Evolutionary conservation across 2,113 vertebrate genomes (phyloP).

Genomic region (Corythoichthys haematopterus): DNA sequence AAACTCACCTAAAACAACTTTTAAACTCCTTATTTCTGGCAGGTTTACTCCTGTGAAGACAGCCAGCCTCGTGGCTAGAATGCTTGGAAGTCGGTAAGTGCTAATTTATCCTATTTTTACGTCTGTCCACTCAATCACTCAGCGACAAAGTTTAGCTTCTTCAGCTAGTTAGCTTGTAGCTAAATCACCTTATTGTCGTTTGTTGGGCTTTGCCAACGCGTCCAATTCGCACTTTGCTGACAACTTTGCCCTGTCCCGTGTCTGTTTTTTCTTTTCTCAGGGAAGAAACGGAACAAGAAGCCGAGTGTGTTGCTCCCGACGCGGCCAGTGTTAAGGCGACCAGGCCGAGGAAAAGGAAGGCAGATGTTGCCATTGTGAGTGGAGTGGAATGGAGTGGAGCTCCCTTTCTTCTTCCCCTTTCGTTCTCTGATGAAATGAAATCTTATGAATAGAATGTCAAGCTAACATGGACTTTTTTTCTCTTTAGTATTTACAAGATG

Average conservation of each 20-base stretch:
- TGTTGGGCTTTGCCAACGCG: neutral
- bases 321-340: conserved; percentile 43
- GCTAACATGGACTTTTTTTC: neutral
- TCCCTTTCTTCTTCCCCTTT: neutral
- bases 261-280: conserved; percentile 29
- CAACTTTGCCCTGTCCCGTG: neutral
- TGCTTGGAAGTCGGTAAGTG: conserved; percentile 72
- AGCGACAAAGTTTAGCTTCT: conserved; percentile 33
- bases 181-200: conserved; percentile 2
- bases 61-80: conserved; percentile 43
- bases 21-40: neutral
- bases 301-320: conserved; percentile 54
- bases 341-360: conserved; percentile 88
- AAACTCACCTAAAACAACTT: neutral
- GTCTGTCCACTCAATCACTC: neutral
- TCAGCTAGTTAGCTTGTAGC: conserved; percentile 52
- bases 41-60: conserved; percentile 48
- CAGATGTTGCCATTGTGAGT: conserved; percentile 91
- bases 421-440: neutral
- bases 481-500: conserved; percentile 83
- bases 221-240: neutral
- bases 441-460: neutral
- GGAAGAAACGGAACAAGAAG: conserved; percentile 53
- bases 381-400: conserved; percentile 56
- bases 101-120: neutral